phyloP scores from a whole-genome alignment of 2,888 invertebrate genomes.

The Sinodicranocentrus sp. region DNA sequence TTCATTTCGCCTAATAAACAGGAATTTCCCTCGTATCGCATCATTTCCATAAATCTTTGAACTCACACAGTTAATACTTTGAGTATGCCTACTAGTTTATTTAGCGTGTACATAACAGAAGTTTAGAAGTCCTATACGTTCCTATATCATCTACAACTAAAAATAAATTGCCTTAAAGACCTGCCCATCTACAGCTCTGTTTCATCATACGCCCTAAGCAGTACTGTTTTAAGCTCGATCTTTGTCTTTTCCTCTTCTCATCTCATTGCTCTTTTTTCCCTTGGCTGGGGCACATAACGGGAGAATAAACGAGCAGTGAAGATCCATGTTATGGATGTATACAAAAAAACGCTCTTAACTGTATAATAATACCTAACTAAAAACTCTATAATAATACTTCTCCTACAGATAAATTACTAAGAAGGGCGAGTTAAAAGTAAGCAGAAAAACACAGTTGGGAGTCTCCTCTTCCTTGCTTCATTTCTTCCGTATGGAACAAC shows the following conservation, averaged over 20 bases:
- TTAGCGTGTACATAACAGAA: no score
- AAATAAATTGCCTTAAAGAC: constrained; percentile 57
- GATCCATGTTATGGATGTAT: constrained; percentile 28
- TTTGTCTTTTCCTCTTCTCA: constrained; percentile 35
- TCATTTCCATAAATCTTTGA: constrained; percentile 63
- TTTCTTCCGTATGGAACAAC: background rate
- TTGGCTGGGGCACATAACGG: constrained; percentile 6
- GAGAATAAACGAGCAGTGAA: constrained; percentile 40
- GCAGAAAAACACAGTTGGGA: constrained; percentile 63
- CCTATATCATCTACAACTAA: background rate
- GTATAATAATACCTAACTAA: constrained; percentile 8
- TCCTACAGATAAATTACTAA: constrained; percentile 52
- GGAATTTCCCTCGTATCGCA: constrained; percentile 52
- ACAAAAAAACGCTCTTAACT: no score
- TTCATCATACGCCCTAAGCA: constrained; percentile 41
- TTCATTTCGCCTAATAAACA: constrained; percentile 63
- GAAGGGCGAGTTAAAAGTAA: constrained; percentile 57
- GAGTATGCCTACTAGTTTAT: background rate
- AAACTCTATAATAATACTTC: constrained; percentile 34
- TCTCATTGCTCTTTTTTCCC: constrained; percentile 15
- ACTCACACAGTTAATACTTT: background rate
- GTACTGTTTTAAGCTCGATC: constrained; percentile 44
- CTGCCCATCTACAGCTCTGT: constrained; percentile 56
- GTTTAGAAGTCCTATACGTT: no score
- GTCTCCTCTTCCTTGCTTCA: constrained; percentile 27